phyloP scores from a whole-genome alignment of 1,140 invertebrate species.

The Melanaphis sacchari region DNA sequence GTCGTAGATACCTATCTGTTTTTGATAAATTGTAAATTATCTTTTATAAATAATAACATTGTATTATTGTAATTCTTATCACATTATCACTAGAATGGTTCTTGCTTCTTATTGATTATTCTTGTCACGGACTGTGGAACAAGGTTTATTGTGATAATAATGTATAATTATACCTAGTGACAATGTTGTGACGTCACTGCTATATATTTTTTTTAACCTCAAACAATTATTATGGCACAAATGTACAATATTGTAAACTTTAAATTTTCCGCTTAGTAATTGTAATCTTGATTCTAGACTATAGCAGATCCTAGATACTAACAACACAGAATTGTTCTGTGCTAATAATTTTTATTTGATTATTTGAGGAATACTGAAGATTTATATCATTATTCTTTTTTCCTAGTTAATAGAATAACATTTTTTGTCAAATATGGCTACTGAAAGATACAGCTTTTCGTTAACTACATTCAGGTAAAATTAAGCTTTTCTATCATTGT shows the following conservation, averaged over 20 bases:
- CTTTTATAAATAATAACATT: neutral
- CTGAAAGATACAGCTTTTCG: slow-evolving; percentile 97
- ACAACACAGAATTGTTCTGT: too few relatives aligned
- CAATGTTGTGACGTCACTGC: neutral
- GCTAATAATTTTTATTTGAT: neutral
- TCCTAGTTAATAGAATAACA: neutral
- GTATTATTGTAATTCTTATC: neutral
- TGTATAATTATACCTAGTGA: too few relatives aligned
- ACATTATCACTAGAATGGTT: neutral
- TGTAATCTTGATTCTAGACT: neutral
- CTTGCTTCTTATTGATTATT: slow-evolving; percentile 41
- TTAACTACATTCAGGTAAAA: slow-evolving; percentile 96
- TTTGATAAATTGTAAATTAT: too few relatives aligned
- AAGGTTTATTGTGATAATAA: too few relatives aligned
- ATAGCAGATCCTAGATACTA: neutral
- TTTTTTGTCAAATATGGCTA: slow-evolving; percentile 76
- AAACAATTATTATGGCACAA: slow-evolving; percentile 23
- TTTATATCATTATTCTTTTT: neutral
- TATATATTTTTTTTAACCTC: slow-evolving; percentile 11
- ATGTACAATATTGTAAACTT: slow-evolving; percentile 1
- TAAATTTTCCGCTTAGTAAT: slow-evolving; percentile 55
- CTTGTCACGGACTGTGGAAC: too few relatives aligned
- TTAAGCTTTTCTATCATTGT: slow-evolving; percentile 49
- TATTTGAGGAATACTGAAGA: neutral
- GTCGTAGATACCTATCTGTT: too few relatives aligned